These are phyloP conservation scores for Cyrtorhinus lividipennis DNA, from an alignment of 1,140 invertebrate genomes.

Conservation along the genomic window DNA sequence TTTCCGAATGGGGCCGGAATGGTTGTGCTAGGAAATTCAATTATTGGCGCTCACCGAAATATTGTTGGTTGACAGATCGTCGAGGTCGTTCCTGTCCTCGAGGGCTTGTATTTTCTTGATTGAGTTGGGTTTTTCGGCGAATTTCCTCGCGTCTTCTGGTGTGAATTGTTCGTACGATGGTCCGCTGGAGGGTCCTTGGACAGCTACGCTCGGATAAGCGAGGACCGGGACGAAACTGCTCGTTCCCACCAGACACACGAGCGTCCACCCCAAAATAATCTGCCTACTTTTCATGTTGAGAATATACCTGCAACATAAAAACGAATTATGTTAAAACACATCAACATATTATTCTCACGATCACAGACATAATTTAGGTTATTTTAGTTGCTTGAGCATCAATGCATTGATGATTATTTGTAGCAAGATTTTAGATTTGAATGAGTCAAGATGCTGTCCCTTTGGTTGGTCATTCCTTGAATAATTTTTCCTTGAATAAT, in stretches of 20 bases:
- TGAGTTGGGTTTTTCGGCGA: constrained; percentile 71
- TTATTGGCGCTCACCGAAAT: constrained; percentile 54
- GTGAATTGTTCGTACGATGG: constrained; percentile 16
- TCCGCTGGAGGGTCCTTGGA: constrained; percentile 8
- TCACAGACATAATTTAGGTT: no score
- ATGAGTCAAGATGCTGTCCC: no score
- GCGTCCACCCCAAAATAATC: constrained; percentile 26
- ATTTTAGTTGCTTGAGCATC: no score
- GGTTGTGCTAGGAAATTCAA: no score
- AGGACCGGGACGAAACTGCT: constrained; percentile 23
- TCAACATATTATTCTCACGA: no score
- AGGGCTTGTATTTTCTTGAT: constrained; percentile 63
- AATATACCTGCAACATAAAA: background rate
- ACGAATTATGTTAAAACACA: background rate
- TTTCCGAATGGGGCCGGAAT: no score
- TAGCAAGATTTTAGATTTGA: no score
- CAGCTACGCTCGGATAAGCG: constrained; percentile 23
- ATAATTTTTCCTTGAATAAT: no score
- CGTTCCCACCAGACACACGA: constrained; percentile 24
- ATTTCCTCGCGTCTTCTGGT: constrained; percentile 47
- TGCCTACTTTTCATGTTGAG: constrained; percentile 25
- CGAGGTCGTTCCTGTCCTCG: constrained; percentile 50
- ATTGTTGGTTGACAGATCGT: constrained; percentile 61
- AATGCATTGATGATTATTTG: no score
- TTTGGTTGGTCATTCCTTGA: no score